These are phyloP conservation scores for Acromyrmex charruanus DNA, from an alignment of 1,140 invertebrate genomes.

Conservation along the genomic window DNA sequence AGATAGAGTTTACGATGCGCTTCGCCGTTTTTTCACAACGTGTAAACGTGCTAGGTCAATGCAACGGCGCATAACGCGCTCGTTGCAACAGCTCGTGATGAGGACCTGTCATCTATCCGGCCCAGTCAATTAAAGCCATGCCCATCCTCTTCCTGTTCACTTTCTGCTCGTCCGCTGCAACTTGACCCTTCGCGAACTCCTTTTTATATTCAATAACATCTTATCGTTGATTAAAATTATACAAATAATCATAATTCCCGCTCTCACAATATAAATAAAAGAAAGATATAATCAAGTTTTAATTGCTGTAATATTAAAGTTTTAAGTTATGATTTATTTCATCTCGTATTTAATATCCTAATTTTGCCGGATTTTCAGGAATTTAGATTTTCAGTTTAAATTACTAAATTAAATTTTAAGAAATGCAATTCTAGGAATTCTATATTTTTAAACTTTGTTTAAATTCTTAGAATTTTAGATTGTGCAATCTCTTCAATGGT, in stretches of 20 bases:
- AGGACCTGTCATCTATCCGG: constrained; percentile 11
- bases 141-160: constrained; percentile 83
- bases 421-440: no score
- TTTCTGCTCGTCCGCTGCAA: constrained; percentile 6
- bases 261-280: neutral
- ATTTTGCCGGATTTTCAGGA: neutral
- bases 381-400: neutral
- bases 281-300: neutral
- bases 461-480: no score
- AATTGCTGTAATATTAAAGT: neutral
- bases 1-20: neutral
- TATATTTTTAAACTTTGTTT: no score
- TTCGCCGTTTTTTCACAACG: constrained; percentile 36
- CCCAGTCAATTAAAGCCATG: constrained; percentile 78
- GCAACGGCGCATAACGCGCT: constrained; percentile 26
- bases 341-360: neutral
- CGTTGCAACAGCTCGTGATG: constrained; percentile 30
- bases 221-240: neutral
- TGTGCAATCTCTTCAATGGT: no score
- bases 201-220: neutral
- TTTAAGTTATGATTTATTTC: neutral
- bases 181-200: constrained; percentile 13
- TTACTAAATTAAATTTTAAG: no score
- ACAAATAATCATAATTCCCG: neutral
- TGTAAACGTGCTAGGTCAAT: constrained; percentile 30